A percentile compares a stretch with the other conserved stretches of the same genome.
Evolutionary conservation across 2,113 vertebrate species (phyloP).

Genomic region (Zapornia atra): DNA sequence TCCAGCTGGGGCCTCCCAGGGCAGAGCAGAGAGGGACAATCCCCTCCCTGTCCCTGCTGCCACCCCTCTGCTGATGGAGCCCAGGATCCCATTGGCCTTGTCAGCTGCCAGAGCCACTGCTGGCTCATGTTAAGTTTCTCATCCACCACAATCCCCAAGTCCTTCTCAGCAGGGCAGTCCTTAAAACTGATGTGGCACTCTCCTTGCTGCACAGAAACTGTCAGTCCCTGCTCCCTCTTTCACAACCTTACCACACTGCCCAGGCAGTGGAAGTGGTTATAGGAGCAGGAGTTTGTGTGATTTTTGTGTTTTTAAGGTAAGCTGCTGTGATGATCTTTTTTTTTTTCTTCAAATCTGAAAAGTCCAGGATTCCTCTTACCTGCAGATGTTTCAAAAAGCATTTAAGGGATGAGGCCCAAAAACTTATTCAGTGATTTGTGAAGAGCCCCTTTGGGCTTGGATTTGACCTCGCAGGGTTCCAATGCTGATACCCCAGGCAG

Average conservation of each 20-base stretch:
- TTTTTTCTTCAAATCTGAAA: neutral
- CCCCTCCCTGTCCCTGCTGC: too few species aligned
- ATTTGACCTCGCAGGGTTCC: constrained; percentile 18
- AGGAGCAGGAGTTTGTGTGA: neutral
- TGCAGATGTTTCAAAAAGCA: constrained; percentile 30
- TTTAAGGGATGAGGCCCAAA: neutral
- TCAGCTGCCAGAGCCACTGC: too few species aligned
- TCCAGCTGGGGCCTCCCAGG: too few species aligned
- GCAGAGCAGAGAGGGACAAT: too few species aligned
- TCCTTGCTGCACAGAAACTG: neutral
- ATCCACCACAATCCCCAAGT: too few species aligned
- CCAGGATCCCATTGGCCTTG: too few species aligned
- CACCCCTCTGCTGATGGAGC: too few species aligned
- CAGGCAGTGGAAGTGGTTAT: neutral
- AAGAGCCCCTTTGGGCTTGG: constrained; percentile 28
- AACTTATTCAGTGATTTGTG: neutral
- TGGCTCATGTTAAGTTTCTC: too few species aligned
- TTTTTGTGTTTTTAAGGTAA: neutral
- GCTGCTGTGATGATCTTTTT: neutral
- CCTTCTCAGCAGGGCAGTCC: too few species aligned
- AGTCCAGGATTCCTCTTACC: neutral
- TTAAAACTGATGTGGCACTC: neutral
- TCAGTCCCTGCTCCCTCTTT: neutral
- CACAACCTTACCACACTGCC: neutral
- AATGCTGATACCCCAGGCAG: neutral